Evolutionary conservation across 2,113 vertebrate genomes (phyloP).

Genomic region (Sterrhoptilus dennistouni): DNA sequence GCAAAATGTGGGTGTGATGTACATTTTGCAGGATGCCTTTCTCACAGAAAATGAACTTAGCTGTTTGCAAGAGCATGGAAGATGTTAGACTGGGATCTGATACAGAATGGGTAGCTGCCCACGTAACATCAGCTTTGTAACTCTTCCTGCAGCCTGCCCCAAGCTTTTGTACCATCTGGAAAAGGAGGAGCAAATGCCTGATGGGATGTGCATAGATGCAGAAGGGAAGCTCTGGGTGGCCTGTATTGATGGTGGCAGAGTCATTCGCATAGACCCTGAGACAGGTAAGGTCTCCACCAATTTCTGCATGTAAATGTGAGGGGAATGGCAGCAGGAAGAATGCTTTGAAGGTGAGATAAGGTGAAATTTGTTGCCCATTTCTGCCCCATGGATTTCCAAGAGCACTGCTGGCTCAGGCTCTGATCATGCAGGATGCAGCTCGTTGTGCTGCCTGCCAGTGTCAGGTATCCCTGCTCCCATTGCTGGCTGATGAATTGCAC

Average conservation of each 20-base stretch:
- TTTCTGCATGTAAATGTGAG: background rate
- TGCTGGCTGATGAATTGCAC: background rate
- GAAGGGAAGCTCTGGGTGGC: constrained; percentile 87
- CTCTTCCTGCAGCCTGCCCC: constrained; percentile 52
- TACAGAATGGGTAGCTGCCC: background rate
- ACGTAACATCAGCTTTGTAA: background rate
- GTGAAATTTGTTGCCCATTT: background rate
- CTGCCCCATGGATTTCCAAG: background rate
- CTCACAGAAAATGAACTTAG: background rate
- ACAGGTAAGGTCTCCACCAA: constrained; percentile 72
- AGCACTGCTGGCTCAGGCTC: rapidly evolving
- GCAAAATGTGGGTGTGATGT: rapidly evolving
- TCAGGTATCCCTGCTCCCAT: rapidly evolving
- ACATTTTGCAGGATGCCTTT: background rate
- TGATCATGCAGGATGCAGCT: rapidly evolving
- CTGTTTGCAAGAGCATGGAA: background rate
- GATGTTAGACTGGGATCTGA: background rate
- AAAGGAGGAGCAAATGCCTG: constrained; percentile 82
- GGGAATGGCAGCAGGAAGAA: background rate
- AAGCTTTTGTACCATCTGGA: constrained; percentile 62
- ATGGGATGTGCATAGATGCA: constrained; percentile 84
- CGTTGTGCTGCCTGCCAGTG: background rate
- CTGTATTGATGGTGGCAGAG: constrained; percentile 82
- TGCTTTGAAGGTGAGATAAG: background rate
- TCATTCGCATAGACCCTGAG: constrained; percentile 82